Evolutionary conservation across 53 echinoderm and acorn worm genomes (phyloP), one percentile per base, ranked within the genome.

Genomic region (Holothuria scabra): DNA sequence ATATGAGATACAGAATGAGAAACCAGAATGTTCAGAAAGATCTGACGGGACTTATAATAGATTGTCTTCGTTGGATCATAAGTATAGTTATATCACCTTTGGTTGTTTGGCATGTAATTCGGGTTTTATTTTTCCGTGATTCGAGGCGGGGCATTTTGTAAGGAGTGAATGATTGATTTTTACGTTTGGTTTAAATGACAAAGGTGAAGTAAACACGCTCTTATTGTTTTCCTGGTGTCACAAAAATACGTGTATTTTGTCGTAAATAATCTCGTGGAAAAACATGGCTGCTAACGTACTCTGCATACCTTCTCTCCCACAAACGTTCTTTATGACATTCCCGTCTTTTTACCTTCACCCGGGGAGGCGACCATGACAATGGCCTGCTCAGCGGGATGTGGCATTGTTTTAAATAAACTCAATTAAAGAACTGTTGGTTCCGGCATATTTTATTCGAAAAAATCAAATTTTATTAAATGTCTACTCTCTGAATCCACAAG

Each of bases 131-230:
- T 65, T 65, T n/a, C 28, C 18, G 3, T 31, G 28, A 65, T 24
- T 65, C 65, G 65, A 65, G n/a, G 23, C 62, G 23, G 23, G 31
- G 13, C 12, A 67, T 34, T 34, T 34, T 67, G 21, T 16, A 67
- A 21, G 72, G 23, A 26, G 65, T 28, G 65, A 21, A 44, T 72
- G 72, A 72, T 72, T 72, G 72, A 72, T 72, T 72, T 72, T 46
- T 48, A 44, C 72, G 72, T 44, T 44, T 72, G 44, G 72, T 72
- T 72, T 72, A 72, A 22, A 72, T 49, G 72, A 44, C 22, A 46
- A 34, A 72, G 48, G 72, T 44, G 72, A 26, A 46, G 72, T 72
- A 72, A 72, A 72, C 72, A 72, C 72, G 48, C 48, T 72, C 72
- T 44, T 72, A 72, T 72, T 72, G 72, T 72, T 31, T 72, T 72